These are phyloP conservation scores for Pseudococcus longispinus DNA, from an alignment of 2,888 invertebrate species.

Conservation along the genomic window DNA sequence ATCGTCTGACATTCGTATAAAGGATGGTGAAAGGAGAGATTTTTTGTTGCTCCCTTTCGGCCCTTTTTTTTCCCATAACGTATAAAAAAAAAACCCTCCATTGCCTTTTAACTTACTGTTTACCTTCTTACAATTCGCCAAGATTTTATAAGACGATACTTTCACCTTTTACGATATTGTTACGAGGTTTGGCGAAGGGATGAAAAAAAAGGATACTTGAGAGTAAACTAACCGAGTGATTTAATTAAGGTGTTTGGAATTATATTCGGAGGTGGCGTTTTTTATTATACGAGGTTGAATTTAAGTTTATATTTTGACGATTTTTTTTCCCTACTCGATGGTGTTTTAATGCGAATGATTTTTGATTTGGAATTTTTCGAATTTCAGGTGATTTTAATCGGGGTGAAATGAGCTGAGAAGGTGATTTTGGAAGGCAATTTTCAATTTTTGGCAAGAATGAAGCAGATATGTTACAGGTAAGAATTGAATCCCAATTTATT, in stretches of 20 bases:
- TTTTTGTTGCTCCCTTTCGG: not conserved
- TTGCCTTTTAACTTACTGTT: not conserved
- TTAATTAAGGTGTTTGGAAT: not conserved
- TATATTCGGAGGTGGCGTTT: not conserved
- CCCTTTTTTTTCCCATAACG: not conserved
- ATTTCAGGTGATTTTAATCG: too few relatives aligned
- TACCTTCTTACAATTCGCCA: constrained; percentile 1
- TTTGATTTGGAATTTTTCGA: too few relatives aligned
- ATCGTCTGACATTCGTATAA: not conserved
- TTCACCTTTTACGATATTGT: not conserved
- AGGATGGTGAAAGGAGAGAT: not conserved
- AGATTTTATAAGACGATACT: not conserved
- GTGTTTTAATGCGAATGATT: too few relatives aligned
- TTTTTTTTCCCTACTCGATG: too few relatives aligned
- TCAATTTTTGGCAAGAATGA: too few relatives aligned
- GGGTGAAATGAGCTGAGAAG: too few relatives aligned
- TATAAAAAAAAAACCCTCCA: not conserved
- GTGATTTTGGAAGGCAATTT: too few relatives aligned
- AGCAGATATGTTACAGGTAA: too few relatives aligned
- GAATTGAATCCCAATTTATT: too few relatives aligned
- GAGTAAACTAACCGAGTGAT: not conserved
- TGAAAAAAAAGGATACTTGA: not conserved
- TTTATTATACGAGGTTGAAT: not conserved
- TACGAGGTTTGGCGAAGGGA: not conserved
- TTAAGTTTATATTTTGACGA: not conserved